phyloP scores from a whole-genome alignment of 2,888 invertebrate species.

The Cheilosia soror region DNA sequence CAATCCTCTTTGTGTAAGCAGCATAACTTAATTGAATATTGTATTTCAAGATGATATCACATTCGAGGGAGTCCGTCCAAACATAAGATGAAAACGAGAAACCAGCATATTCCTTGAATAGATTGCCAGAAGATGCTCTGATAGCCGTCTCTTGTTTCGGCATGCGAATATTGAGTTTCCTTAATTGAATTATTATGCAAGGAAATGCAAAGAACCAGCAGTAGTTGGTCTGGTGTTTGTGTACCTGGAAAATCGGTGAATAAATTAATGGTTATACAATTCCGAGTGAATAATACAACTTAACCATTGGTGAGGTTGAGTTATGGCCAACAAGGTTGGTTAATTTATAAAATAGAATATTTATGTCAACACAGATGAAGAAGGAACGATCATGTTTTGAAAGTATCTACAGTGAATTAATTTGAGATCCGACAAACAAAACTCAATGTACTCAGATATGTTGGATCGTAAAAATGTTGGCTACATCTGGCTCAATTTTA shows the following conservation, averaged over 20 bases:
- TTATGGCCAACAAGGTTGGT: conserved; percentile 3
- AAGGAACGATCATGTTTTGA: too few relatives aligned
- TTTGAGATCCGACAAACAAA: not conserved
- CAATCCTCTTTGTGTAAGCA: conserved; percentile 13
- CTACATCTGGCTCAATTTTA: too few relatives aligned
- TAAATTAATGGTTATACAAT: conserved; percentile 28
- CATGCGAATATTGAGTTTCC: conserved; percentile 26
- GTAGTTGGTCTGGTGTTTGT: not conserved
- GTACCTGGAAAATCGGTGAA: conserved; percentile 19
- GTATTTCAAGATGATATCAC: conserved; percentile 36
- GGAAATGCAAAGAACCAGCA: conserved; percentile 30
- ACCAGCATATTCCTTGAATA: conserved; percentile 16
- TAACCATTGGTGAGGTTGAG: not conserved
- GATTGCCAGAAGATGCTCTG: conserved; percentile 24
- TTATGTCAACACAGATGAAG: not conserved
- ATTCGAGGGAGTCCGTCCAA: not conserved
- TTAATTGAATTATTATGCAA: conserved; percentile 49
- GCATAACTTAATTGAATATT: conserved; percentile 41
- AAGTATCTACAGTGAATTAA: not conserved
- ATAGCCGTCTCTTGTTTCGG: conserved; percentile 9
- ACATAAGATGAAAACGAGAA: not conserved
- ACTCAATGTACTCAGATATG: too few relatives aligned
- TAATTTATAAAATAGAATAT: conserved; percentile 21
- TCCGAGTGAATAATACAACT: not conserved
- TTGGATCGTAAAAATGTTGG: too few relatives aligned